Percentiles rank a stretch among this genome's conserved stretches.
phyloP scores from a whole-genome alignment of 2,888 invertebrate genomes.

The Timandra comae region DNA sequence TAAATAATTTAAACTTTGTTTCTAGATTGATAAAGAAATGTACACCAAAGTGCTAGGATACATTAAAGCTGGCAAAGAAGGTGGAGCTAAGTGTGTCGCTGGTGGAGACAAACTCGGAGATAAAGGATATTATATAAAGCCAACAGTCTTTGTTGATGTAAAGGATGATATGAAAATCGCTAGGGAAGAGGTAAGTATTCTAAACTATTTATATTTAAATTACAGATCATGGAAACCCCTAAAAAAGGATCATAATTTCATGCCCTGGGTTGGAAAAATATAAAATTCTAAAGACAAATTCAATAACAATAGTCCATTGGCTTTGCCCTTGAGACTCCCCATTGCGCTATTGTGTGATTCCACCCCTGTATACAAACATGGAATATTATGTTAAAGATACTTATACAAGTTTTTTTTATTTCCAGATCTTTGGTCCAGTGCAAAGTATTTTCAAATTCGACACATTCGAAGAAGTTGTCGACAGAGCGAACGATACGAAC shows the following conservation, averaged over 20 bases:
- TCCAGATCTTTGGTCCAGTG: constrained; percentile 93
- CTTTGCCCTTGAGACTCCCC: no score
- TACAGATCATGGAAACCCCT: no score
- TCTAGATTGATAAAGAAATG: constrained; percentile 84
- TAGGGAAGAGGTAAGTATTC: constrained; percentile 83
- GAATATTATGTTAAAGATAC: no score
- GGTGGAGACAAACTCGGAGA: constrained; percentile 84
- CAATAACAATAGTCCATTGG: no score
- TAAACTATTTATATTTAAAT: no score
- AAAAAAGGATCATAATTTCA: no score
- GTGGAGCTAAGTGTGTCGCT: constrained; percentile 86
- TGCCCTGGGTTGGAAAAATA: no score
- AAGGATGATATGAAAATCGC: constrained; percentile 87
- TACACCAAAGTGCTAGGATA: constrained; percentile 84
- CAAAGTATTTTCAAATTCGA: constrained; percentile 92
- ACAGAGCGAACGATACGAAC: constrained; percentile 87
- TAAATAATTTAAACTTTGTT: no score
- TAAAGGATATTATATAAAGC: constrained; percentile 86
- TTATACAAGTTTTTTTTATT: no score
- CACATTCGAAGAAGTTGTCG: constrained; percentile 87
- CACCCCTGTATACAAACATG: no score
- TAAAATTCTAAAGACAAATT: no score
- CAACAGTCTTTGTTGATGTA: constrained; percentile 88
- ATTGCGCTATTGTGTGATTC: no score
- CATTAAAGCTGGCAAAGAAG: constrained; percentile 85